phyloP scores from a whole-genome alignment of 2,113 vertebrate genomes.

The Condylura cristata region DNA sequence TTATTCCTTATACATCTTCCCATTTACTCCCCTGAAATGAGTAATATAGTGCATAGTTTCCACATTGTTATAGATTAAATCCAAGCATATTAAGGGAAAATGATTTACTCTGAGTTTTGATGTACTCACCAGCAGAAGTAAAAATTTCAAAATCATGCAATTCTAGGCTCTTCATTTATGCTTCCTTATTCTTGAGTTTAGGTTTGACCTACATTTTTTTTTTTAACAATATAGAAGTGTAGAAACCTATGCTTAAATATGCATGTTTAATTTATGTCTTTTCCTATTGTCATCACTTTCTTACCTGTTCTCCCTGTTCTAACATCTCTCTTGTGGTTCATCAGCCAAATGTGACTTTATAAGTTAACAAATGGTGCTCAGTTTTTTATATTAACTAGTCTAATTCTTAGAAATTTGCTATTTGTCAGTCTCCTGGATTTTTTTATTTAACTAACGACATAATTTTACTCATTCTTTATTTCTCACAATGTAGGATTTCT shows the following conservation, averaged over 20 bases:
- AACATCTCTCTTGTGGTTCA: not conserved
- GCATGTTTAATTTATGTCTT: not conserved
- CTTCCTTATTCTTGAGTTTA: not conserved
- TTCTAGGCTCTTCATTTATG: not conserved
- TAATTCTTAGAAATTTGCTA: slow-evolving; percentile 6
- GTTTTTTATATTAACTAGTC: not conserved
- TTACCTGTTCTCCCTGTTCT: no score
- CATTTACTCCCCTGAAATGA: slow-evolving; percentile 14
- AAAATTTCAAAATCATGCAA: not conserved
- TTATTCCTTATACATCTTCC: slow-evolving; percentile 1
- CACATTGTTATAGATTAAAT: slow-evolving; percentile 17
- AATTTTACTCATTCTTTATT: no score
- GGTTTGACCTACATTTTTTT: not conserved
- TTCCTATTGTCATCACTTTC: not conserved
- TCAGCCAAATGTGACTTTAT: not conserved
- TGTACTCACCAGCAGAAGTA: not conserved
- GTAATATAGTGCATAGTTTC: not conserved
- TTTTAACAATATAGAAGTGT: no score
- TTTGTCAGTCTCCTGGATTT: not conserved
- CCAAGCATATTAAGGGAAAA: not conserved
- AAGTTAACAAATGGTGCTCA: not conserved
- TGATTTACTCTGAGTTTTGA: not conserved
- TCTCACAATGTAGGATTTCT: no score
- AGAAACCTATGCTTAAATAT: not conserved
- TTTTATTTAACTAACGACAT: no score